These are phyloP conservation scores for Choristoneura rosaceana DNA, from an alignment of 2,888 invertebrate genomes.

Conservation along the genomic window DNA sequence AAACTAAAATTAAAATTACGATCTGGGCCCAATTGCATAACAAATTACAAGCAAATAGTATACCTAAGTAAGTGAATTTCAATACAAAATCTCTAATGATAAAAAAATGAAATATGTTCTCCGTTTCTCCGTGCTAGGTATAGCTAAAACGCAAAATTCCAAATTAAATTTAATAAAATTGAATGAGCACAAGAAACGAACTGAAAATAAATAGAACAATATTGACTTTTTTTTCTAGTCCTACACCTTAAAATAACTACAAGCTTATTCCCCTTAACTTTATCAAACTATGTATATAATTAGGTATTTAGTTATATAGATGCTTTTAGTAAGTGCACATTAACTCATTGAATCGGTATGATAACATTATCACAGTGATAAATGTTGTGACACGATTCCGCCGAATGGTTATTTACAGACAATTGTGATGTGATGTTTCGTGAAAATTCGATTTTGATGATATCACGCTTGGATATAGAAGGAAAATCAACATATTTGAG, in stretches of 20 bases:
- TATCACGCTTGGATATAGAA: neutral
- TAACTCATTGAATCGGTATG: slow-evolving; percentile 5
- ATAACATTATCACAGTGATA: slow-evolving; percentile 33
- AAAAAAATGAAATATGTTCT: too few relatives aligned
- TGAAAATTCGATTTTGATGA: neutral
- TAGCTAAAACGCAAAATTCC: too few relatives aligned
- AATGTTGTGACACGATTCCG: slow-evolving; percentile 24
- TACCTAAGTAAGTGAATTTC: too few relatives aligned
- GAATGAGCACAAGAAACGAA: neutral
- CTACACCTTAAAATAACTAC: neutral
- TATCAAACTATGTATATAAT: neutral
- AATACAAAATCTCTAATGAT: too few relatives aligned
- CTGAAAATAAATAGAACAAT: neutral
- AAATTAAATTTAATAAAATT: too few relatives aligned
- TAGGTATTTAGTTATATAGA: too few relatives aligned
- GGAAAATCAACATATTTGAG: neutral
- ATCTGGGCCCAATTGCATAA: too few relatives aligned
- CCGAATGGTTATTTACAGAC: slow-evolving; percentile 16
- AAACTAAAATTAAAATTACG: too few relatives aligned
- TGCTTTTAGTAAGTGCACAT: neutral
- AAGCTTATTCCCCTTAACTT: neutral
- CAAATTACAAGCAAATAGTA: too few relatives aligned
- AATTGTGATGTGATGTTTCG: neutral
- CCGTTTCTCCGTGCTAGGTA: too few relatives aligned
- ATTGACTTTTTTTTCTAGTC: too few relatives aligned